Evolutionary conservation across 2,113 vertebrate species (phyloP), one percentile per base, ranked within the genome.

Genomic region (Charadrius vociferus): DNA sequence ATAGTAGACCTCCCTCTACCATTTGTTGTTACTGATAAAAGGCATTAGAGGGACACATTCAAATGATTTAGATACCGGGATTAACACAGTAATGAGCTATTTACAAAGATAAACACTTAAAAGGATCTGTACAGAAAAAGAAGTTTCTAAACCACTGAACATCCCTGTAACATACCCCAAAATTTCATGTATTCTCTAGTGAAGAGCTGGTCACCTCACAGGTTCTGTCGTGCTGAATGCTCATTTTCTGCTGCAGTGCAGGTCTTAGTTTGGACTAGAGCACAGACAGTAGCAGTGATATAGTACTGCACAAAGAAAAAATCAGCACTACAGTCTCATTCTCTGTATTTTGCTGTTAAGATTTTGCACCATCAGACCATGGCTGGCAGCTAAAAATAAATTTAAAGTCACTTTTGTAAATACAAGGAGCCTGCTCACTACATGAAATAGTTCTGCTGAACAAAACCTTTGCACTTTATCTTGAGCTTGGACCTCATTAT

Each of bases 231-330:
- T 52, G 66, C 73, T 77, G 62, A 86, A 79, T 56, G 70, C 14
- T 82, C 63, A 20, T 88, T 81, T 93, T 53, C 67, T 96, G 79
- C 95, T 96, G 94, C 96, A 95, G 71, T 96, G 95, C 96, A 96
- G 95, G 30, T 77, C 63, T 92, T 45, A 10, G 85, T n/a, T 81
- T 92, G 90, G 94, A 95, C 37, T 79, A 83, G 14, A 95, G 81
- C 82, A 91, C 58, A 1, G 10, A 65, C 20, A 86, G 36, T 2
- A 96, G 84, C 71, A 93, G 55, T 74, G 75, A 91, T 36, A 49
- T 1, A 93, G 71, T 36, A 63, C 81, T 85, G 66, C 79, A 90
- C 84, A 88, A 91, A 83, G 84, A 83, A 86, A 78, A 92, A 56
- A 71, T 32, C 78, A 94, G 70, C 85, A 86, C 77, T 71, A 80